Evolutionary conservation across 2,888 invertebrate species (phyloP), one percentile per base, ranked within the genome.

Genomic region (Nemoura dubitans): DNA sequence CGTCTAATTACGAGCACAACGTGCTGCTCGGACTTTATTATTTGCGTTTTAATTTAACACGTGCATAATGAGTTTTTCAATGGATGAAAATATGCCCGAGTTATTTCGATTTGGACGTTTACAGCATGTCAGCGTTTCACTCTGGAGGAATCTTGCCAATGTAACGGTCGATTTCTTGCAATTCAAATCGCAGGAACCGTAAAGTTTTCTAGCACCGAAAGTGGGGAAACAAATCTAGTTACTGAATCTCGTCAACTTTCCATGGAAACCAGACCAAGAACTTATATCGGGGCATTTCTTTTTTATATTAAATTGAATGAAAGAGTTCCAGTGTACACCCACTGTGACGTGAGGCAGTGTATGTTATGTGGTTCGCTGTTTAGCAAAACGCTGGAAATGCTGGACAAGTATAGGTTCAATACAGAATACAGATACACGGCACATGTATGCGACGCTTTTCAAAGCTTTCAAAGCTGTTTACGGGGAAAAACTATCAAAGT

Each of bases 381-480:
- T 59, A 59, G 21, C 21, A 21, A 36, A 36, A 36, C 36, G 36
- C 36, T 36, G 36, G 36, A 36, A 36, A 36, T 36, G 36, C 36
- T 36, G 36, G 36, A 36, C 36, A 36, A 36, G n/a, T n/a, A n/a
- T n/a, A n/a, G 36, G 36, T 10, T 6, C 36, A 36, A 10, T 10
- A 6, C 10, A 6, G 36, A 6, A 59, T 59, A 21, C 59, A 59
- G 21, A 59, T 14, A 59, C 59, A 59, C 21, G 36, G 36, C 36
- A 36, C 36, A 10, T 6, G 36, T 10, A 36, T 21, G 21, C 59
- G 2, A 3, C 59, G 21, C 59, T 10, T 59, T 10, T 59, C 6
- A 59, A 59, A 59, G 59, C 59, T 59, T 59, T 59, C 16, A 59
- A 59, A 59, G 59, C 59, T 59, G 59, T 59, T 59, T 59, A 59